These are phyloP conservation scores for Ptilodon capucinus DNA, from an alignment of 2,888 invertebrate species.

Conservation along the genomic window DNA sequence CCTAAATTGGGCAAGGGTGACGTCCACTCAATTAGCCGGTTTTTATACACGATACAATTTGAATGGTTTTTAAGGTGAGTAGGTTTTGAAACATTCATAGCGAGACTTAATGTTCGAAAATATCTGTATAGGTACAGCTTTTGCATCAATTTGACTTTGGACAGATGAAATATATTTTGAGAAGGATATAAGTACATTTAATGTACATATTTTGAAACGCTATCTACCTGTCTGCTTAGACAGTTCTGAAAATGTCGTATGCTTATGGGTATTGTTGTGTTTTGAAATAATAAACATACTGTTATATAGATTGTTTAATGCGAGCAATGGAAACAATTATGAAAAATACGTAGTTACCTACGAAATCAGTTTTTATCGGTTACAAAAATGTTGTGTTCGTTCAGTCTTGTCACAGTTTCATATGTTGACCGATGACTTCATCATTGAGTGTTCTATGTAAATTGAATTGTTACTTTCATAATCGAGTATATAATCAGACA, in stretches of 20 bases:
- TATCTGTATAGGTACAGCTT: too few relatives aligned
- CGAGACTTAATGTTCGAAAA: too few relatives aligned
- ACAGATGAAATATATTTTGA: too few relatives aligned
- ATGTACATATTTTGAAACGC: too few relatives aligned
- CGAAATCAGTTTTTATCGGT: slow-evolving; percentile 39
- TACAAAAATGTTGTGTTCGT: slow-evolving; percentile 48
- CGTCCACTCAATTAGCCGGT: slow-evolving; percentile 48
- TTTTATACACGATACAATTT: slow-evolving; percentile 16
- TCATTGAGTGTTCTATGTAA: slow-evolving; percentile 2
- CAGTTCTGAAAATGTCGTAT: too few relatives aligned
- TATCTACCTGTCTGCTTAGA: too few relatives aligned
- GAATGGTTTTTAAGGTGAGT: background rate
- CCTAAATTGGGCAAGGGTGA: slow-evolving; percentile 55
- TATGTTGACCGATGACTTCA: slow-evolving; percentile 51
- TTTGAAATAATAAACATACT: slow-evolving; percentile 27
- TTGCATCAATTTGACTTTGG: too few relatives aligned
- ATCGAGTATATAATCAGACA: background rate
- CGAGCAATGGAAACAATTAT: slow-evolving; percentile 64
- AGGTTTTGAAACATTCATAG: background rate
- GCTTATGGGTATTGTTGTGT: background rate
- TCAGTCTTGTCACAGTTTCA: slow-evolving; percentile 69
- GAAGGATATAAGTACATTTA: too few relatives aligned
- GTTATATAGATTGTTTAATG: slow-evolving; percentile 65
- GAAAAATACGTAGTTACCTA: slow-evolving; percentile 67
- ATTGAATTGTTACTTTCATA: background rate